These are phyloP conservation scores for Daktulosphaira vitifoliae DNA, from an alignment of 1,140 invertebrate species.

Conservation along the genomic window DNA sequence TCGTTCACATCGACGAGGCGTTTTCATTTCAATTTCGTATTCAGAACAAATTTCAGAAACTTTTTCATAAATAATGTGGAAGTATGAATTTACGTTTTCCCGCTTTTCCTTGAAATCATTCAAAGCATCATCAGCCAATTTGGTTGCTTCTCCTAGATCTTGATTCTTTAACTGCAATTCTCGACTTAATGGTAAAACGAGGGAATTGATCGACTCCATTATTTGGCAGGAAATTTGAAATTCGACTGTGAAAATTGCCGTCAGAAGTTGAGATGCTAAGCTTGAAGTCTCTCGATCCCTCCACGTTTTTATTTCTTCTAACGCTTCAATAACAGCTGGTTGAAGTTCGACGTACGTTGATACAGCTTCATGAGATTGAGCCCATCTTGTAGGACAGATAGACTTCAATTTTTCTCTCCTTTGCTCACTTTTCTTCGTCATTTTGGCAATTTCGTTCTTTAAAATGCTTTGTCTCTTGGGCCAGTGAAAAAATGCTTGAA, in stretches of 20 bases:
- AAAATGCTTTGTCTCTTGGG: constrained; percentile 13
- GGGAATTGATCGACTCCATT: background rate
- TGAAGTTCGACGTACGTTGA: background rate
- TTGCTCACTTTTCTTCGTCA: background rate
- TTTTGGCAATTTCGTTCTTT: background rate
- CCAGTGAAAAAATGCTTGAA: constrained; percentile 9
- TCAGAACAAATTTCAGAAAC: background rate
- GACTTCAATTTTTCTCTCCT: background rate
- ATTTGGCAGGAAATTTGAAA: background rate
- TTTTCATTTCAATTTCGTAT: background rate
- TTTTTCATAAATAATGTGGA: background rate
- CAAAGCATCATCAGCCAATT: background rate
- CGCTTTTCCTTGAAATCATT: background rate
- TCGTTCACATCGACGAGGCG: background rate
- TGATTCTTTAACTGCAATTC: background rate
- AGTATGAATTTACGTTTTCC: background rate
- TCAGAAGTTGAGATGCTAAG: background rate
- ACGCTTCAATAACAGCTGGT: background rate
- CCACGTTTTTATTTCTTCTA: background rate
- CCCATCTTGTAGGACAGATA: background rate
- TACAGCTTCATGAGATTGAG: background rate
- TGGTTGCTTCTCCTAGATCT: background rate
- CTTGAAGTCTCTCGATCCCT: background rate
- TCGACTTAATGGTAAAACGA: constrained; percentile 2
- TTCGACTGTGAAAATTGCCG: background rate